Evolutionary conservation across 2,888 invertebrate genomes (phyloP).

Genomic region (Harmothoe impar): DNA sequence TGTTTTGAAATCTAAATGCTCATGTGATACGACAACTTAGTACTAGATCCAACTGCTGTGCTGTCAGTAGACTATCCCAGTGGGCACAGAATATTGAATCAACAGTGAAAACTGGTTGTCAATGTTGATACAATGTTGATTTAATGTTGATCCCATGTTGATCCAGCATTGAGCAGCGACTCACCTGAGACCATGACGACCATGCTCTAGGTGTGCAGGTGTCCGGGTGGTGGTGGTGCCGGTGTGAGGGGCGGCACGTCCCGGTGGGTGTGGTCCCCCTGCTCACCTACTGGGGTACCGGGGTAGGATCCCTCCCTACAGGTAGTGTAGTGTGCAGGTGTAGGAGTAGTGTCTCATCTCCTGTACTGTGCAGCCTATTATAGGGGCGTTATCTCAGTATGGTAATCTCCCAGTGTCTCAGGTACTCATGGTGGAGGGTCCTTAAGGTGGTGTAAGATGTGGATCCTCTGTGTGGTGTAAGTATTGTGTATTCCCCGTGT

Average conservation of each 20-base stretch:
- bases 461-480: background rate
- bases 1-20: too few species aligned
- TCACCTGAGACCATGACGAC: slow-evolving; percentile 42
- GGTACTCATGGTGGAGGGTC: background rate
- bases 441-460: background rate
- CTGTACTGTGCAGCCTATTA: too few species aligned
- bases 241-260: too few species aligned
- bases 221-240: background rate
- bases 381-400: background rate
- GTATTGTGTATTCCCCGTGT: background rate
- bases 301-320: background rate
- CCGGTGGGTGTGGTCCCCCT: background rate
- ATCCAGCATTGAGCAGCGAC: background rate
- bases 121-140: too few species aligned
- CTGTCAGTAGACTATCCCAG: too few species aligned
- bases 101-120: too few species aligned
- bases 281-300: background rate
- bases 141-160: too few species aligned
- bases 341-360: background rate
- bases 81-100: too few species aligned
- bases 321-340: background rate
- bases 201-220: background rate
- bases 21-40: too few species aligned
- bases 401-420: background rate
- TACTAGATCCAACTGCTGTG: too few species aligned